These are phyloP conservation scores for Dendronephthya gigantea DNA, from an alignment of 64 coral and sea anemone species.

Conservation along the genomic window DNA sequence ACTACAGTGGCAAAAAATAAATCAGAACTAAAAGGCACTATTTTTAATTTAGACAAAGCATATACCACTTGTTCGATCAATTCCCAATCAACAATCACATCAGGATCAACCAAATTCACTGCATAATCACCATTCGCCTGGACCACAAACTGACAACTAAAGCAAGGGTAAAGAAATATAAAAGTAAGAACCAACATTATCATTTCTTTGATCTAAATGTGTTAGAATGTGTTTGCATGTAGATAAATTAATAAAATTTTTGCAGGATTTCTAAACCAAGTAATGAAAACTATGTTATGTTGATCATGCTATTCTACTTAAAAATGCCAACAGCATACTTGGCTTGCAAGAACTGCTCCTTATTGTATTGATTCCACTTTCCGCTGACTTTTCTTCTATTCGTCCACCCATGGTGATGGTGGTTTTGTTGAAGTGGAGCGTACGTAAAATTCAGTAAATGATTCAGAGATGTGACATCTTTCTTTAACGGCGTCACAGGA, in stretches of 20 bases:
- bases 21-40: no score
- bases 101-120: constrained; percentile 81
- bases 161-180: not conserved
- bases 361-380: not conserved
- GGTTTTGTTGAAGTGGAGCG: not conserved
- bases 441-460: not conserved
- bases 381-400: not conserved
- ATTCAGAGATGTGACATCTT: not conserved
- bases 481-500: not conserved
- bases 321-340: not conserved
- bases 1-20: no score
- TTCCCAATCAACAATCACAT: constrained; percentile 87
- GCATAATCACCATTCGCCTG: constrained; percentile 68
- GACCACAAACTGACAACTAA: constrained; percentile 94
- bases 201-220: not conserved
- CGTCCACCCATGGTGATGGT: not conserved
- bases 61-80: constrained; percentile 95
- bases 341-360: not conserved
- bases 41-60: no score
- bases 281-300: no score
- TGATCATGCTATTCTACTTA: not conserved
- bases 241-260: no score
- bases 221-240: no score
- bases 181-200: not conserved
- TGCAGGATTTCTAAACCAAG: no score